Conservation (phyloP, 2,113 vertebrate genomes). For the Ptilonorhynchus violaceus region DNA sequence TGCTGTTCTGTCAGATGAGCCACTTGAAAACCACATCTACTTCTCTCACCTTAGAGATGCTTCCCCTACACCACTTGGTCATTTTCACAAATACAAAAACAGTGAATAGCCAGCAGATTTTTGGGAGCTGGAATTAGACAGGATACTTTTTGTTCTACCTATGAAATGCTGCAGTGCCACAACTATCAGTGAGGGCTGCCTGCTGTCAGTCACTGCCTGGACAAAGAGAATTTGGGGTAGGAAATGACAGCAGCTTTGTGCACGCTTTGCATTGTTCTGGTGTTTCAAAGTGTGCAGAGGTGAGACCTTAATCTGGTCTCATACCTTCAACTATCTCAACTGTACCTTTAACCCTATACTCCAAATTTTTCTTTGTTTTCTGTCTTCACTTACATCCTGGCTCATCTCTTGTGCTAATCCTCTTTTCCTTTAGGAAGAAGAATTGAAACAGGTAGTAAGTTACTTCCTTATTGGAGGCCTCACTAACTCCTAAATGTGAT, state of each 20-base stretch:
- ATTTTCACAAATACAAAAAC: not conserved
- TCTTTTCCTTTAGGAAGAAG: conserved; percentile 88
- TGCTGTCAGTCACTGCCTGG: not conserved
- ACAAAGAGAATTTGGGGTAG: not conserved
- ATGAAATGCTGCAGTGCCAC: not conserved
- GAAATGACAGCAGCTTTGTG: not conserved
- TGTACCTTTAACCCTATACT: not conserved
- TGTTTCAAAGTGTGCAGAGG: not conserved
- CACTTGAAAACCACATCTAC: not conserved
- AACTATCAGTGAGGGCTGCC: not conserved
- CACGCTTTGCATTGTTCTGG: not conserved
- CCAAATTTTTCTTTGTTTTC: not conserved
- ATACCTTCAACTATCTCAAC: not conserved
- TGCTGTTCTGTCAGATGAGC: not conserved
- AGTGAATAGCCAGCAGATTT: not conserved
- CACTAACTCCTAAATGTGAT: conserved; percentile 67
- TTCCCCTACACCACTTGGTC: not conserved
- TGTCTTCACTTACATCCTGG: not conserved
- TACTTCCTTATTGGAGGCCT: conserved; percentile 59
- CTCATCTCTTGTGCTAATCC: conserved; percentile 70
- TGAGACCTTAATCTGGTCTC: not conserved
- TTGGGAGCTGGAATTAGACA: not conserved
- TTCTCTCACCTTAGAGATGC: not conserved
- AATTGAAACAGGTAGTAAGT: conserved; percentile 89
- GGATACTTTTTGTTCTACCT: not conserved